These are phyloP conservation scores for Baccha elongata DNA, from an alignment of 2,888 invertebrate species.

Conservation along the genomic window DNA sequence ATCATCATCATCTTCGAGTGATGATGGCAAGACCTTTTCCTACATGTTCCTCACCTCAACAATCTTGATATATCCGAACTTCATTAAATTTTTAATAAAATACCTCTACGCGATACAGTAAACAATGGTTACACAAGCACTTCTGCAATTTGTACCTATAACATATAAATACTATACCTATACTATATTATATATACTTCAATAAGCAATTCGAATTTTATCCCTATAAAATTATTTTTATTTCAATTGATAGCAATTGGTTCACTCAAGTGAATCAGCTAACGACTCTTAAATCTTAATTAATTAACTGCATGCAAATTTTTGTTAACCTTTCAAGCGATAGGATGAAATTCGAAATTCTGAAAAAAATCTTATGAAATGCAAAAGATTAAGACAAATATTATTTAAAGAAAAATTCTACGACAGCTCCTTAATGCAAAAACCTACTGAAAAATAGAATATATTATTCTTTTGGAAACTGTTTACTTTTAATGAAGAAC, in stretches of 20 bases:
- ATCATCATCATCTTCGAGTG: not conserved
- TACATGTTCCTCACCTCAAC: not conserved
- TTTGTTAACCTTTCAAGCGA: not conserved
- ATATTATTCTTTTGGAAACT: too few species aligned
- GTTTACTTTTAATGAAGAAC: too few species aligned
- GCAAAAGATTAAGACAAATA: too few species aligned
- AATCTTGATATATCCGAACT: not conserved
- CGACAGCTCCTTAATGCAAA: too few species aligned
- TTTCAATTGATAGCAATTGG: constrained; percentile 57
- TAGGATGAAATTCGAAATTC: too few species aligned
- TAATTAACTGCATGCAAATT: constrained; percentile 36
- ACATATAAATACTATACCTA: constrained; percentile 5
- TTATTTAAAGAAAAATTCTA: too few species aligned
- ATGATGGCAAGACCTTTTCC: too few species aligned
- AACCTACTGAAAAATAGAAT: too few species aligned
- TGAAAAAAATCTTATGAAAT: too few species aligned
- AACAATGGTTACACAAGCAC: too few species aligned
- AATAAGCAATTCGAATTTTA: not conserved
- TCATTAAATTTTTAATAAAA: not conserved
- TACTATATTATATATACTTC: not conserved
- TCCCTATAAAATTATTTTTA: constrained; percentile 25
- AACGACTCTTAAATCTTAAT: constrained; percentile 54
- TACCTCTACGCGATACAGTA: too few species aligned
- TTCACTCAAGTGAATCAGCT: constrained; percentile 42
- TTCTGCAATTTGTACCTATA: too few species aligned